Base-by-base conservation (phyloP, 23 tunicate genomes). In the Corella eumyota region DNA sequence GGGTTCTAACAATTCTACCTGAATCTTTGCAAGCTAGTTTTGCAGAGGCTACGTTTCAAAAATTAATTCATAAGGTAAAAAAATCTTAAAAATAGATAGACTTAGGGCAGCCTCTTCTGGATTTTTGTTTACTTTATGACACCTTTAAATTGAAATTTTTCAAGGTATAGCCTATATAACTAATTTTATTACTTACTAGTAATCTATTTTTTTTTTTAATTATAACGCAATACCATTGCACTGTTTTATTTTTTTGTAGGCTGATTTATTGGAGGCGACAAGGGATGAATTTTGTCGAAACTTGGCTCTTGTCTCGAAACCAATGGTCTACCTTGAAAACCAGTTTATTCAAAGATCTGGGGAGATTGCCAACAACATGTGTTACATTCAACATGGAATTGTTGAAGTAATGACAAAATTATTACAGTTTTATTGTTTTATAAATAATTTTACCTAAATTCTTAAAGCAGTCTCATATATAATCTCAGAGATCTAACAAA, bases 281-380 rank as follows among this genome's bases (percentile, higher is more conserved):
- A 47, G 34, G 3, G 79, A 66, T 26, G 73, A 60, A 15, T 73
- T 73, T 67, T 64, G 61, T 13, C 37, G 79, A 32, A 73, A 73
- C 23, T 71, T 73, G 31, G 56, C 79, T 28, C 29, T 38, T 22
- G 71, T 47, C 11, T 49, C 71, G 17, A 63, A 64, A 32, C 60
- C 73, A 6, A 48, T 49, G 59, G 59, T 64, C 15, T 73, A 73
- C 38, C 61, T 73, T 17, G 60, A 73, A 64, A 64, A 64, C 34
- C 79, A 73, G 45, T 73, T 24, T 38, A 28, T 73, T 34, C 71
- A 73, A 23, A 35, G 71, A 19, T 28, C 62, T 1, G 79, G 79
- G 36, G 79, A 73, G 37, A 73, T 73, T 27, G 71, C 71, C 58
- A 34, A 49, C 38, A 36, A 28, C 38, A 73, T 73, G 71, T 63